Evolutionary conservation across 2,888 invertebrate genomes (phyloP).

Genomic region (Parnassius smintheus): DNA sequence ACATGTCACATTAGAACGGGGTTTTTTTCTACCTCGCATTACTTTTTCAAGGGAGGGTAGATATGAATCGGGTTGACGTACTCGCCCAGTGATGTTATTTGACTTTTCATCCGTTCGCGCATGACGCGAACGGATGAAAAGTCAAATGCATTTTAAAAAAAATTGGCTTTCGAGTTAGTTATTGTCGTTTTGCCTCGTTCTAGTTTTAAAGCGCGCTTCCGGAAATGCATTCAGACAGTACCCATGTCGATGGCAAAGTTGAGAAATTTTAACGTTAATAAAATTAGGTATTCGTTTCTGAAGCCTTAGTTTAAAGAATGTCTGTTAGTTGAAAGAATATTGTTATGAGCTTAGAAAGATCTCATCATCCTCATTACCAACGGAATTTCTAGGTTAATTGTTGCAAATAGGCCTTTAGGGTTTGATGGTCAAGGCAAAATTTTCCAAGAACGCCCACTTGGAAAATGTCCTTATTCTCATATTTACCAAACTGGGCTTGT

Average conservation of each 20-base stretch:
- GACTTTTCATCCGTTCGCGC: constrained; percentile 55
- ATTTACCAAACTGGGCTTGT: too few species aligned
- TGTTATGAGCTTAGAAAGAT: too few species aligned
- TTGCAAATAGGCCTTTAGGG: too few species aligned
- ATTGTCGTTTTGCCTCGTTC: constrained; percentile 56
- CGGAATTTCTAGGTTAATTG: too few species aligned
- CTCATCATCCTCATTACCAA: too few species aligned
- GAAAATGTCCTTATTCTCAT: too few species aligned
- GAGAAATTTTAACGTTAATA: constrained; percentile 52
- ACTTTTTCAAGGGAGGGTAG: constrained; percentile 56
- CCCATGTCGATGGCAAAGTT: constrained; percentile 37
- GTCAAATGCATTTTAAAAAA: constrained; percentile 59
- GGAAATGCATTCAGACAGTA: constrained; percentile 32
- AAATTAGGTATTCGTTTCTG: constrained; percentile 31
- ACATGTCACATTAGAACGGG: constrained; percentile 32
- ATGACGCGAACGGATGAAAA: too few species aligned
- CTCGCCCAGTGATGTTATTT: constrained; percentile 46
- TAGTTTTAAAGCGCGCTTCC: constrained; percentile 45
- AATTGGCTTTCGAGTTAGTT: constrained; percentile 57
- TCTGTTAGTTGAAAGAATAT: too few species aligned
- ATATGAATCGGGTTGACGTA: constrained; percentile 56
- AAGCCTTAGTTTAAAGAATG: too few species aligned
- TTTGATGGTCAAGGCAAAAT: too few species aligned
- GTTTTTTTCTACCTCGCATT: constrained; percentile 57
- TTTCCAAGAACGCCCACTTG: too few species aligned